Conservation (phyloP, 2,797 vertebrate species). For the Aselliscus stoliczkanus region DNA sequence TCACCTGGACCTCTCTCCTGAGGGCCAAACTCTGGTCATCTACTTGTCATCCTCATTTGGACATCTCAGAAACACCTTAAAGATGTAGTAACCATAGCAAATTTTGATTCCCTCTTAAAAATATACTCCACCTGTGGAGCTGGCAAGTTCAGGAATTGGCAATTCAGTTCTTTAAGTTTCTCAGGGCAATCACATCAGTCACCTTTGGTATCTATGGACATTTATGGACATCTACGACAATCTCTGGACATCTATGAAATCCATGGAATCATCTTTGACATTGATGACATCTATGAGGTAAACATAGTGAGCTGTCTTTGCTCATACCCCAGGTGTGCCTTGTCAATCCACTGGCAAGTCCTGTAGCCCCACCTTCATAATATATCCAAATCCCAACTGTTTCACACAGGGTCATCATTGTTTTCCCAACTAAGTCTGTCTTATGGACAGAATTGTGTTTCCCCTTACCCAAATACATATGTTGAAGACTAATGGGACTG, state of each 20-base stretch:
- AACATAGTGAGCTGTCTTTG: accelerated
- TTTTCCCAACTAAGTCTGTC: not conserved
- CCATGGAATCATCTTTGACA: too few species aligned
- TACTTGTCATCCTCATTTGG: not conserved
- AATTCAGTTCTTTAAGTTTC: not conserved
- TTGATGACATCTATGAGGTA: not conserved
- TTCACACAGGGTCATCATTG: not conserved
- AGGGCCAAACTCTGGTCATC: not conserved
- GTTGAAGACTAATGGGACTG: not conserved
- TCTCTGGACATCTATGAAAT: not conserved
- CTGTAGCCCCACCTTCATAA: not conserved
- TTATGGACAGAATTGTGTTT: not conserved
- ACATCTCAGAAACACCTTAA: not conserved
- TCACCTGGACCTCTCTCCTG: not conserved
- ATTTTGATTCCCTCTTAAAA: not conserved
- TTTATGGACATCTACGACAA: not conserved
- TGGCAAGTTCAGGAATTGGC: not conserved
- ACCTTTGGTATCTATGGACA: not conserved
- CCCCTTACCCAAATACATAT: too few species aligned
- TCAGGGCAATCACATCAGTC: not conserved
- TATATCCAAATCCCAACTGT: not conserved
- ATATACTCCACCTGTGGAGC: not conserved
- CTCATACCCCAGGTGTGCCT: too few species aligned
- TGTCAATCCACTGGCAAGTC: not conserved
- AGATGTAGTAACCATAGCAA: not conserved